Evolutionary conservation across 2,797 vertebrate genomes (phyloP).

Genomic region (Pelobates cultripes): DNA sequence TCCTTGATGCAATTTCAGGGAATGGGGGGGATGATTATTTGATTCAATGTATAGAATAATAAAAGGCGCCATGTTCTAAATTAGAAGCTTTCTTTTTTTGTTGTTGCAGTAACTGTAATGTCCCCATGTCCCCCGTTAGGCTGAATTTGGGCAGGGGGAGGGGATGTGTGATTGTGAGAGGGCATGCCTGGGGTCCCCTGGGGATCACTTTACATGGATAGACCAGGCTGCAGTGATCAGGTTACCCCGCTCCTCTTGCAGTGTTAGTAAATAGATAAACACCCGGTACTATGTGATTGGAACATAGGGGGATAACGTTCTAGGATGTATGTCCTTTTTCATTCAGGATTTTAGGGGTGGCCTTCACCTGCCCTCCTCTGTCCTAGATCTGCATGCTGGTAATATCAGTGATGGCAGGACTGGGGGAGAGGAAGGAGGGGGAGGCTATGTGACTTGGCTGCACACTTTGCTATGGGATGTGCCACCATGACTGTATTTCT

Average conservation of each 20-base stretch:
- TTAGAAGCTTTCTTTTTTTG: background rate
- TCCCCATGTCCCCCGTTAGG: background rate
- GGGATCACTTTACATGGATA: slow-evolving; percentile 24
- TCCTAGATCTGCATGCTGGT: background rate
- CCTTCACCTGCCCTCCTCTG: slow-evolving; percentile 11
- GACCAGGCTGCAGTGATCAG: slow-evolving; percentile 4
- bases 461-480: background rate
- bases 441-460: background rate
- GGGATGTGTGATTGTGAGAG: background rate
- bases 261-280: background rate
- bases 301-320: background rate
- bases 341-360: background rate
- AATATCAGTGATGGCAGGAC: background rate
- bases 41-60: background rate
- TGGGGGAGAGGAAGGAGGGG: background rate
- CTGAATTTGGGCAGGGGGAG: slow-evolving; percentile 5
- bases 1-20: background rate
- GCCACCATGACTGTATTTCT: background rate
- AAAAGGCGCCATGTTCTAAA: background rate
- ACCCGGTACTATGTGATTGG: background rate
- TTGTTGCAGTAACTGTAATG: background rate
- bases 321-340: background rate
- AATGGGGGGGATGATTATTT: background rate
- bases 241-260: slow-evolving; percentile 12
- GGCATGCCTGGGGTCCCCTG: slow-evolving; percentile 14